Evolutionary conservation across 2,113 vertebrate genomes (phyloP).

Genomic region (Gallinago media): DNA sequence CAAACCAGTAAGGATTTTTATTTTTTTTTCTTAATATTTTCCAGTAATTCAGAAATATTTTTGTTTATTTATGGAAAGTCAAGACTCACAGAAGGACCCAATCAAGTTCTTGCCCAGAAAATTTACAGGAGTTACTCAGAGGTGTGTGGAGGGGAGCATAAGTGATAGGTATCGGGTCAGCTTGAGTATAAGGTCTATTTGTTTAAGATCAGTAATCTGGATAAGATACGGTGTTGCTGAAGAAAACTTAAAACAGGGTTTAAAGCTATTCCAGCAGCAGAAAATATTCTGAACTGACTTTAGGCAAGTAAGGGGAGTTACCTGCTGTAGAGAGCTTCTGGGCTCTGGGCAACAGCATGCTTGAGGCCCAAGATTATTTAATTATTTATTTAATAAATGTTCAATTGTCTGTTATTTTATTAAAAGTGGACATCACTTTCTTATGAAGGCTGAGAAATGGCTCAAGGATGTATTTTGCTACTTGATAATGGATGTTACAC

Average conservation of each 20-base stretch:
- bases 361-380: fast-evolving
- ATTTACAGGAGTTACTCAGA: no score
- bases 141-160: fast-evolving
- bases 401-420: not conserved
- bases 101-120: fast-evolving
- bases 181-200: not conserved
- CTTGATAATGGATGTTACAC: fast-evolving
- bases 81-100: fast-evolving
- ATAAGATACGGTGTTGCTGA: fast-evolving
- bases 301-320: not conserved
- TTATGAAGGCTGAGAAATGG: not conserved
- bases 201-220: fast-evolving
- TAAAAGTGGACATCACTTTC: not conserved
- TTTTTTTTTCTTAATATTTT: fast-evolving
- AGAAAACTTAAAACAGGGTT: not conserved
- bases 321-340: no score
- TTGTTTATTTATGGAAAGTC: fast-evolving
- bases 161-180: not conserved
- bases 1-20: not conserved
- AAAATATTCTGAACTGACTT: not conserved
- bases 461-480: not conserved
- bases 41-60: fast-evolving
- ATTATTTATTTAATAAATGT: not conserved
- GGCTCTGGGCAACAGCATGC: no score
- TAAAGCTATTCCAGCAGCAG: not conserved